These are phyloP conservation scores for Hylaea fasciaria DNA, from an alignment of 2,888 invertebrate species.

Conservation along the genomic window DNA sequence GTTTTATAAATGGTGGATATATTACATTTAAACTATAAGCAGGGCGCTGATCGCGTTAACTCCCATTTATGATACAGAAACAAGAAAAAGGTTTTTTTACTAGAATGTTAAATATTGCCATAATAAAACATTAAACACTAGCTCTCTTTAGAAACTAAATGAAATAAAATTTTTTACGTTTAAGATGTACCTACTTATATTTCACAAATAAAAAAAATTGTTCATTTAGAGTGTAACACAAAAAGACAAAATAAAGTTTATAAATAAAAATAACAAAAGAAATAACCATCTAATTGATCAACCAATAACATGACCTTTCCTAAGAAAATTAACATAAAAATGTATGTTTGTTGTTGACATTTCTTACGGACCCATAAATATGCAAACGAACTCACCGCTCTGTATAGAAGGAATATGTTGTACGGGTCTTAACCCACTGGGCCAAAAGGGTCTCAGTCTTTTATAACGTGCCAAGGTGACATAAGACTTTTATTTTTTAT, in stretches of 20 bases:
- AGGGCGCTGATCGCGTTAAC: neutral
- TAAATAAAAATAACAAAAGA: slow-evolving; percentile 24
- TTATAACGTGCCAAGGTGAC: too few relatives aligned
- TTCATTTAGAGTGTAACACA: too few relatives aligned
- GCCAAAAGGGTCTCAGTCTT: neutral
- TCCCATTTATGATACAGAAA: neutral
- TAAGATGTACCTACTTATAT: too few relatives aligned
- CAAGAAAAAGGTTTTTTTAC: neutral
- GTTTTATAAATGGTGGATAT: slow-evolving; percentile 19
- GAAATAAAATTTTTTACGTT: too few relatives aligned
- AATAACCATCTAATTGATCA: slow-evolving; percentile 44
- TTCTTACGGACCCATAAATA: slow-evolving; percentile 36
- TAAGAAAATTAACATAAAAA: slow-evolving; percentile 55
- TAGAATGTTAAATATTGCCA: too few relatives aligned
- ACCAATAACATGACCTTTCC: slow-evolving; percentile 51
- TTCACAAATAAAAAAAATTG: neutral
- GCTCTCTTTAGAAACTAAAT: too few relatives aligned
- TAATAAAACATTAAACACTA: too few relatives aligned
- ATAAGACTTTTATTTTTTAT: too few relatives aligned
- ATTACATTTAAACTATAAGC: slow-evolving; percentile 12
- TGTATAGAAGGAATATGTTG: slow-evolving; percentile 19
- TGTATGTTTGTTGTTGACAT: slow-evolving; percentile 46
- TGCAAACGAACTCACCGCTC: slow-evolving; percentile 14
- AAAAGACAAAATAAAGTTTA: too few relatives aligned
- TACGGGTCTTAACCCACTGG: slow-evolving; percentile 16